Conservation (phyloP, 2,888 invertebrate genomes). For the Crossocerus cetratus region DNA sequence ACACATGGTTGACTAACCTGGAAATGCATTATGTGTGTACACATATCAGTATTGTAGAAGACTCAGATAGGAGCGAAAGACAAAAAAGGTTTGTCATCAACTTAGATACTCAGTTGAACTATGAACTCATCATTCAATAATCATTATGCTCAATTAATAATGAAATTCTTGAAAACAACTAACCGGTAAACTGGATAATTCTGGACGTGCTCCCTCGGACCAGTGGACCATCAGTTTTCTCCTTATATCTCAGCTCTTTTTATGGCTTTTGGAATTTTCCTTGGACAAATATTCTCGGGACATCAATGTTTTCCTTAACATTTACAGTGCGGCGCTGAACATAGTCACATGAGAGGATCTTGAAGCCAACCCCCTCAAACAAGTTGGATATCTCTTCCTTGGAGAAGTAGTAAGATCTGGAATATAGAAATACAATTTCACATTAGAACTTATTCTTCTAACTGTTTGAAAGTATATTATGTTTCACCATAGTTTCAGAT, state of each 20-base stretch:
- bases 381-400: conserved; percentile 83
- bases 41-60: too few relatives aligned
- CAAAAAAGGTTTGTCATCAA: conserved; percentile 60
- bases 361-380: conserved; percentile 85
- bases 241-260: conserved; percentile 19
- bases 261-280: conserved; percentile 85
- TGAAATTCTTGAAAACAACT: too few relatives aligned
- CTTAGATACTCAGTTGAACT: conserved; percentile 71
- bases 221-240: too few relatives aligned
- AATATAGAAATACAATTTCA: conserved; percentile 55
- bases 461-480: not conserved
- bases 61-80: conserved; percentile 80
- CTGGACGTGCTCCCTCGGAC: too few relatives aligned
- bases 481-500: conserved; percentile 74
- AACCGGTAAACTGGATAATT: too few relatives aligned
- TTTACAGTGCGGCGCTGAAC: conserved; percentile 94
- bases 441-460: not conserved
- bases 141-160: not conserved
- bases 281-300: conserved; percentile 95
- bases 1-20: not conserved
- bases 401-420: conserved; percentile 89
- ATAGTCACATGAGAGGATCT: conserved; percentile 84
- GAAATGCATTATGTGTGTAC: not conserved
- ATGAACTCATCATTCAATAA: conserved; percentile 68
- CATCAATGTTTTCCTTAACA: conserved; percentile 93